Percentiles rank a stretch among this genome's conserved stretches.
phyloP scores from a whole-genome alignment of 2,888 invertebrate species.

The Entomobrya proxima region DNA sequence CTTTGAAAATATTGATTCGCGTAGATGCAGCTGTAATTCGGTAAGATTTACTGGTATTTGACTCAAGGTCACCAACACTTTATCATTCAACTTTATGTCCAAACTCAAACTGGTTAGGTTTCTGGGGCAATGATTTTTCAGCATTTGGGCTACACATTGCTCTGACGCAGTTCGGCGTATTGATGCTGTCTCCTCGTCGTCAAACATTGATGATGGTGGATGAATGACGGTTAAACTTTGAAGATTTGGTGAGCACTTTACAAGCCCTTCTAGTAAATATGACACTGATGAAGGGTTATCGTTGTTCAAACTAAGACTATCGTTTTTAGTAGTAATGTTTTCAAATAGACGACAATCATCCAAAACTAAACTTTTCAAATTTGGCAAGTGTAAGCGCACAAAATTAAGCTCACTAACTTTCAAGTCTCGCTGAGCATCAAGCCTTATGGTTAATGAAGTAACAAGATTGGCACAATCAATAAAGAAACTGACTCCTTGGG shows the following conservation, averaged over 20 bases:
- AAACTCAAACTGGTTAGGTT: constrained; percentile 32
- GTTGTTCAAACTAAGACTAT: neutral
- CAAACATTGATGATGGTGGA: constrained; percentile 46
- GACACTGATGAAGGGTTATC: neutral
- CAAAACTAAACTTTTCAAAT: constrained; percentile 60
- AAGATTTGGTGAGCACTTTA: constrained; percentile 36
- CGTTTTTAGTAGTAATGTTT: neutral
- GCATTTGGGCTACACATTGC: constrained; percentile 47
- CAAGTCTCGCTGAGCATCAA: constrained; percentile 59
- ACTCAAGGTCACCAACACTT: constrained; percentile 25
- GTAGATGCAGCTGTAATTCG: constrained; percentile 46
- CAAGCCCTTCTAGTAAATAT: constrained; percentile 22
- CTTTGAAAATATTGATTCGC: constrained; percentile 40
- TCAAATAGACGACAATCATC: constrained; percentile 57
- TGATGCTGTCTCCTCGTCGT: constrained; percentile 30
- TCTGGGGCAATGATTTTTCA: neutral
- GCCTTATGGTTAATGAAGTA: constrained; percentile 49
- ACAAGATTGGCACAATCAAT: constrained; percentile 42
- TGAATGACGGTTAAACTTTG: constrained; percentile 43
- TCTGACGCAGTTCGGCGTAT: constrained; percentile 1
- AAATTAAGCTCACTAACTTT: constrained; percentile 26
- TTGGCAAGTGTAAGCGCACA: constrained; percentile 37
- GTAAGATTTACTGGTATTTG: constrained; percentile 21
- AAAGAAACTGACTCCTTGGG: too few relatives aligned
- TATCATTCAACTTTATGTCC: constrained; percentile 49